Evolutionary conservation across 2,888 invertebrate genomes (phyloP), one percentile per base, ranked within the genome.

Genomic region (Scaptodrosophila latifasciaeformis): DNA sequence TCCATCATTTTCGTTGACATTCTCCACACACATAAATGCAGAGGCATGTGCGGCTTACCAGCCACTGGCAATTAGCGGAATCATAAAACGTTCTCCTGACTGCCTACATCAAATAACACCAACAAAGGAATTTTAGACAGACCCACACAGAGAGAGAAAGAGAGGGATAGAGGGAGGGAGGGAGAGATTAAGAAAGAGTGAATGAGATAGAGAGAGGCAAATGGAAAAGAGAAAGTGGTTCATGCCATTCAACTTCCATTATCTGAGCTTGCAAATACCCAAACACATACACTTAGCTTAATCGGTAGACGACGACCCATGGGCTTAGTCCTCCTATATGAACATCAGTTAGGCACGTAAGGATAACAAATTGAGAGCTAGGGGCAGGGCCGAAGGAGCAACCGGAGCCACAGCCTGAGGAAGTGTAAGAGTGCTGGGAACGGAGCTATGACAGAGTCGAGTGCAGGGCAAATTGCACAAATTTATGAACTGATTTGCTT

Each of bases 401-500:
- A 35, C 70, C 68, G 49, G 58, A 51, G 48, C 19, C 40, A 61
- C 62, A 61, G 54, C 61, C 61, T 59, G 61, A 48, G 44, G 48
- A 47, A 49, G 44, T 61, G 47, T 50, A 44, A 18, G 42, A 21
- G 44, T 31, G 43, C 21, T 21, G 24, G 21, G 39, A 51, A 30
- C n/a, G n/a, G n/a, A 29, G 21, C 9, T 5, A 21, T 12, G 17
- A 18, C 10, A 18, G 45, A n/a, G 39, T 40, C 7, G 12, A 27
- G 24, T 12, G n/a, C 30, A 24, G 12, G 21, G 17, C 19, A 15
- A 17, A 10, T 24, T 27, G n/a, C 59, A 57, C 77, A 69, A 76
- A 79, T 74, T 74, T 79, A 74, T 74, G 77, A 79, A 79, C 65
- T 76, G 76, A 79, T 79, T 72, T 72, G 74, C 80, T 72, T 76